Base-by-base conservation (phyloP, 2,113 vertebrate genomes). In the Toxotes chatareus region DNA sequence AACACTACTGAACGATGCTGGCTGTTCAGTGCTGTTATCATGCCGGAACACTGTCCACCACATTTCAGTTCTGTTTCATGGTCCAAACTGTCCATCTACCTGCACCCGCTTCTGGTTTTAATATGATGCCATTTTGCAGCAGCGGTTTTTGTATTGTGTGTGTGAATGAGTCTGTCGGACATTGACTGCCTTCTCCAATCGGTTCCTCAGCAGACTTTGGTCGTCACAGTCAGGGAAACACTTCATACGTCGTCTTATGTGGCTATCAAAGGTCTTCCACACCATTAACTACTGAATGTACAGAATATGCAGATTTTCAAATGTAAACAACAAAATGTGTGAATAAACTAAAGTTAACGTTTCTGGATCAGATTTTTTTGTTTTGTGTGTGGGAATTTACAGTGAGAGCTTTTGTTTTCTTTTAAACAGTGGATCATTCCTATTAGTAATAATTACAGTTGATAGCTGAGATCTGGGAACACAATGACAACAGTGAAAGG, bases 211-310 rank as follows among this genome's bases (percentile, higher is more conserved):
- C 68, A 73, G 72, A 66, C 74, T 75, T 55, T 72, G 62, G 77
- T 85, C 44, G 59, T 84, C 65, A 49, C 76, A 67, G 79, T 88
- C 84, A 86, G 83, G 80, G 83, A 82, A 80, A 71, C 62, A 61
- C 10, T 60, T 79, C 46, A 83, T 72, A 79, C 64, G 31, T 81
- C 3, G 64, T 73, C 79, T 73, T 79, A 71, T 38, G 84, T 68
- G 62, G 80, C 80, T 86, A 34, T 83, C 80, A 64, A 79, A 82
- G 70, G 92, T 94, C 93, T 93, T 94, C 93, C 93, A 87, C 76
- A 80, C 63, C 68, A 49, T 86, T 79, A 85, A 91, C 88, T 92
- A 91, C 93, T 94, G 91, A 92, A 93, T 90, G 91, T 91, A 92
- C 85, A 92, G 70, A 90, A 83, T 80, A 87, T 90, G 88, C 86